A percentile compares a stretch with the other conserved stretches of the same genome.
These are phyloP conservation scores for Amazonetta brasiliensis DNA, from an alignment of 2,797 vertebrate genomes.

Conservation along the genomic window DNA sequence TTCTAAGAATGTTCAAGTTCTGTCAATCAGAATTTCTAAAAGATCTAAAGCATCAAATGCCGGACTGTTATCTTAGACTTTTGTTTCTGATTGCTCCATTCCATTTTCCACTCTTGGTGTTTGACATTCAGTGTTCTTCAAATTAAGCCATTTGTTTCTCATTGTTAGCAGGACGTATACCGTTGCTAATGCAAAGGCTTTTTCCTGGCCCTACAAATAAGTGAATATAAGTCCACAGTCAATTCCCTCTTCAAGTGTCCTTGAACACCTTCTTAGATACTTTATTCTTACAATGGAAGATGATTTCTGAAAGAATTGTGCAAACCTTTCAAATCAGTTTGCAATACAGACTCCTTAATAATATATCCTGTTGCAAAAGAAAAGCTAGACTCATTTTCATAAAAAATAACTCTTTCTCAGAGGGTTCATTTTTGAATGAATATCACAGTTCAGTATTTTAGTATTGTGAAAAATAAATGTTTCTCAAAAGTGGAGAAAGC, in stretches of 20 bases:
- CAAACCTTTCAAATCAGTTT: not conserved
- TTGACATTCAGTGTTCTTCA: not conserved
- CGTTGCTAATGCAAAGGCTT: not conserved
- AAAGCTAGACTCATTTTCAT: not conserved
- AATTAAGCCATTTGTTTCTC: not conserved
- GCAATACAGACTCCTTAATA: rapidly evolving
- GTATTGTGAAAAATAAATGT: not conserved
- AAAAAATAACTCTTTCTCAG: not conserved
- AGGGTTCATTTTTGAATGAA: not conserved
- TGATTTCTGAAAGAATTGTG: not conserved
- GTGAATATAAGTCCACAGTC: not conserved
- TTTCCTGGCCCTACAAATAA: not conserved
- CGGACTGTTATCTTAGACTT: not conserved
- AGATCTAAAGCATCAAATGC: not conserved
- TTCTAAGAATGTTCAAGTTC: not conserved
- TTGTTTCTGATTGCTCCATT: not conserved
- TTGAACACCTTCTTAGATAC: not conserved
- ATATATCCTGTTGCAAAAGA: not conserved
- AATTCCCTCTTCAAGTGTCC: not conserved
- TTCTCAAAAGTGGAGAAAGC: not conserved
- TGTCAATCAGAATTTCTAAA: not conserved
- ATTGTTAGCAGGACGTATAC: not conserved
- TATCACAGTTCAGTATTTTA: not conserved
- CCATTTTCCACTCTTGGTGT: not conserved
- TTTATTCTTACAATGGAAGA: not conserved